Base-by-base conservation (phyloP, 2,797 vertebrate species). In the Dendrocincla tyrannina region DNA sequence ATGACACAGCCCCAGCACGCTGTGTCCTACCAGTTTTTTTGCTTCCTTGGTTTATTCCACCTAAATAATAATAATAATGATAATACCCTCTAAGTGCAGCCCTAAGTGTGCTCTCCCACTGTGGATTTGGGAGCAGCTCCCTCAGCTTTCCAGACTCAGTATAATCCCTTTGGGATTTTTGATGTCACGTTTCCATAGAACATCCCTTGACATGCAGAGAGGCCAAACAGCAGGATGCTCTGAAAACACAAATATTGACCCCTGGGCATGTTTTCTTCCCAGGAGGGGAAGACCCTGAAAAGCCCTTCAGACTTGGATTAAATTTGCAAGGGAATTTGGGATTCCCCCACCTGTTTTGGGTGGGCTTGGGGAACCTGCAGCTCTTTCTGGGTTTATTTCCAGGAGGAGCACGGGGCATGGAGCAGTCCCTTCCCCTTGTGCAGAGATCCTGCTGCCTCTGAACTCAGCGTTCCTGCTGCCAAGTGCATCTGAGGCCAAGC, bases 401-500 rank as follows among this genome's bases (percentile, higher is more conserved):
- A 49, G 25, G 59, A 68, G 90, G 9, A 72, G 73, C 80, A 4
- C 25, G 5, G 69, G 24, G 50, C 35, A 39, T 59, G 76, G 33
- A 4, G 1, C 8, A 16, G 52, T 17, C 62, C 37, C 18, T 66
- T 58, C 62, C 39, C 5, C 60, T 27, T 3, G 77, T 33, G 63
- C 70, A 3, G 80, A 28, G 55, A 13, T 78, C 10, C 44, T 22
- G 70, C 70, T 42, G 83, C 70, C 86, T 90, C 62, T 18, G 5
- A 13, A 11, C 3, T 23, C 83, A 13, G 60, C 9, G 1, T 23
- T 60, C 63, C 85, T 58, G 0, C 63, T 59, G 67, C 32, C 89
- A 62, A 69, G 95, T 23, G 86, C 90, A 85, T 77, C 49, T 56
- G 93, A 95, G 96, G 94, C 35, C 94, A 70, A 85, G 60, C 27